Base-by-base conservation (phyloP, 2,888 invertebrate species). In the Cryptophagus acutangulus region DNA sequence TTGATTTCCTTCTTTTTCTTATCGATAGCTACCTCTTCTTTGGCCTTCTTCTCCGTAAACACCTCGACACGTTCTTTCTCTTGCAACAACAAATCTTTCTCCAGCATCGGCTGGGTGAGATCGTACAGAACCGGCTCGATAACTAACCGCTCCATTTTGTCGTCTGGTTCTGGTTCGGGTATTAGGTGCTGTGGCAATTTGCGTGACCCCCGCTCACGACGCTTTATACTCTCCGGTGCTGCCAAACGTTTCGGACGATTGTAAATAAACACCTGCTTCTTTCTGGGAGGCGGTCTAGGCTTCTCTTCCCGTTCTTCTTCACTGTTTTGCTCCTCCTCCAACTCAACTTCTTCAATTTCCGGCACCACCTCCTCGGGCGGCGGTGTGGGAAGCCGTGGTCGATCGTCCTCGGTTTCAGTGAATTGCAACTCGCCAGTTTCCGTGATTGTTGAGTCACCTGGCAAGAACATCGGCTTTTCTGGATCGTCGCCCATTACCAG, bases 401-500 rank as follows among this genome's bases (percentile, higher is more conserved):
- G 82, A 47, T 67, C 67, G 51, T 66, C 65, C 52, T 67, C 65
- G 29, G 59, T 65, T 55, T 63, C 65, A 40, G 62, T 58, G 54
- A 69, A 67, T 49, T 67, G 66, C 37, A 69, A 51, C 53, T 66
- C 66, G 38, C 68, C 67, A 12, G 59, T 56, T 49, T 66, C 61
- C 18, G 67, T 68, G 45, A 69, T 67, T 3, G 64, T 59, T 18
- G 67, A 66, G 42, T 69, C 67, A 16, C 67, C 68, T 53, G 69
- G 67, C 58, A 69, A 53, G 57, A 69, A 69, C 58, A 69, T 66
- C 17, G 62, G 63, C 53, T 69, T 69, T 16, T 71, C 73, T 41
- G 69, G 71, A 41, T 79, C 75, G 55, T 78, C 76, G 59, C 67
- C 69, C 69, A 87, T 86, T 16, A 87, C 82, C 70, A 86, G 82